phyloP scores from a whole-genome alignment of 2,888 invertebrate genomes.

The Spilosoma lubricipeda region DNA sequence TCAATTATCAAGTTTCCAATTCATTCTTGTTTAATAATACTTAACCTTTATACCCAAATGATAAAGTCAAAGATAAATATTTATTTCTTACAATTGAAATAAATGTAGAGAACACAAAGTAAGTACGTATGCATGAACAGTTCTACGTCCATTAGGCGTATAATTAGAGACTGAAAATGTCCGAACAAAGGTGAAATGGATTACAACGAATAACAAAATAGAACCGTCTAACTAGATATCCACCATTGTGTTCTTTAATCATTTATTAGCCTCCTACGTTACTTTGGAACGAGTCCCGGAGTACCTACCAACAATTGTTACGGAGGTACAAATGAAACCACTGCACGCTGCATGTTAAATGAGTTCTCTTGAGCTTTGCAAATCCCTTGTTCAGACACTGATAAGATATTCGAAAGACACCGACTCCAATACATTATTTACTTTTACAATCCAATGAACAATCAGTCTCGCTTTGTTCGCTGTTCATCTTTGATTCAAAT shows the following conservation, averaged over 20 bases:
- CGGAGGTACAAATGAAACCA: conserved; percentile 33
- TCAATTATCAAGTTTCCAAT: neutral
- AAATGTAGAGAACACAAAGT: neutral
- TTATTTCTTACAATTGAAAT: neutral
- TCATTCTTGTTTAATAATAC: neutral
- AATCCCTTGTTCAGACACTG: conserved; percentile 50
- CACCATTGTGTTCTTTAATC: conserved; percentile 29
- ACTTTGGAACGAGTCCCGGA: conserved; percentile 32
- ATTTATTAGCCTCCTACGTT: conserved; percentile 38
- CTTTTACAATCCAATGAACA: conserved; percentile 34
- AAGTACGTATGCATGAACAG: conserved; percentile 3
- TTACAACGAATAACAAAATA: conserved; percentile 19
- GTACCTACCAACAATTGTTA: conserved; percentile 27
- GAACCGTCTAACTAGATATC: conserved; percentile 7
- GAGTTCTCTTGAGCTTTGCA: conserved; percentile 25
- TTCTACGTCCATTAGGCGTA: conserved; percentile 14
- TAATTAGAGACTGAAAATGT: conserved; percentile 18
- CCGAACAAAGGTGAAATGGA: conserved; percentile 19
- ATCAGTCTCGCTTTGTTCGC: conserved; percentile 38
- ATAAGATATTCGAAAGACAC: conserved; percentile 58
- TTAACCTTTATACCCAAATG: neutral
- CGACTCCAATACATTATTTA: conserved; percentile 46
- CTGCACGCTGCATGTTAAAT: conserved; percentile 44
- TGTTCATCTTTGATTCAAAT: conserved; percentile 19
- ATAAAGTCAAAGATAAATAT: neutral